Evolutionary conservation across 2,113 vertebrate genomes (phyloP).

Genomic region (Aptenodytes patagonicus): DNA sequence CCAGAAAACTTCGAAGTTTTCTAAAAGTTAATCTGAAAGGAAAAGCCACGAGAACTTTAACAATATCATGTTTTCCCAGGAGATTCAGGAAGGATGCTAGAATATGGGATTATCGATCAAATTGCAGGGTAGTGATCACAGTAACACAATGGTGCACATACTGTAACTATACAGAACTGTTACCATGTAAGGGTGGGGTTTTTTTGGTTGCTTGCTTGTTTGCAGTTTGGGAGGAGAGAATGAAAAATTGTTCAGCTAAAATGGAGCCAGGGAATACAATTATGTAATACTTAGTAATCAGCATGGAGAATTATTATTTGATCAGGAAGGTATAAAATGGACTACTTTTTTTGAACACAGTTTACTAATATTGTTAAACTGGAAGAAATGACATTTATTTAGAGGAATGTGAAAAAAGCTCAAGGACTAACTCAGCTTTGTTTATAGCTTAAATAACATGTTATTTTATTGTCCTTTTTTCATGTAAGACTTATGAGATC

Average conservation of each 20-base stretch:
- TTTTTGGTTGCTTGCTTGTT: not conserved
- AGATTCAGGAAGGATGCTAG: not conserved
- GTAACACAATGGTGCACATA: not conserved
- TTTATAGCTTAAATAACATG: not conserved
- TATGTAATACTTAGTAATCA: conserved; percentile 26
- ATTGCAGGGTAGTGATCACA: not conserved
- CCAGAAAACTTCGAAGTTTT: not conserved
- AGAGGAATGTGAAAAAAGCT: conserved; percentile 24
- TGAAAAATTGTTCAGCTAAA: conserved; percentile 17
- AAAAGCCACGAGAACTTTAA: not conserved
- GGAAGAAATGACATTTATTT: conserved; percentile 35
- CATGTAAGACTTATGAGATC: not conserved
- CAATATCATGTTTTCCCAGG: not conserved
- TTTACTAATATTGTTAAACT: conserved; percentile 51
- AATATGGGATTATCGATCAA: not conserved
- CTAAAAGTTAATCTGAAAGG: not conserved
- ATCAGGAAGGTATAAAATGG: conserved; percentile 58
- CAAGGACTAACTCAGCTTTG: not conserved
- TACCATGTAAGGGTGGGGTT: not conserved
- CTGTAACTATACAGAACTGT: not conserved
- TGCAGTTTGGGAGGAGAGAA: not conserved
- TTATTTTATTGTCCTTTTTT: not conserved
- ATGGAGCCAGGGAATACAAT: conserved; percentile 38
- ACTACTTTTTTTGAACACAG: not conserved
- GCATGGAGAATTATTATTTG: conserved; percentile 50